Evolutionary conservation across 2,888 invertebrate genomes (phyloP), one percentile per base, ranked within the genome.

Genomic region (Thalpophila matura): DNA sequence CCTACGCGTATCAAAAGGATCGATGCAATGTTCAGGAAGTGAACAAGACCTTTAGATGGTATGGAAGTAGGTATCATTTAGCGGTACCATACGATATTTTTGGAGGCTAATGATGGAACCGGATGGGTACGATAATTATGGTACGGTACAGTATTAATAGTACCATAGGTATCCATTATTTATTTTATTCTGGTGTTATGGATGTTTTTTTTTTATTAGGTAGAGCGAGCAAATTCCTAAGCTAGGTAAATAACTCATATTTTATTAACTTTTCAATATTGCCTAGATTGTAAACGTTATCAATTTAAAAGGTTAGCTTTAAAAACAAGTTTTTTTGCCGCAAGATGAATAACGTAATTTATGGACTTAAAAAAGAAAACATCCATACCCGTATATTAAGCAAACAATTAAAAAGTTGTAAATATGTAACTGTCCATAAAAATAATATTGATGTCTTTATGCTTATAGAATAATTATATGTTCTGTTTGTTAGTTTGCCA

Each of bases 41-140:
- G 74, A 70, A 70, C 31, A 46, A 70, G 67, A 72, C 77, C 79
- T 80, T 86, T 81, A 82, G 78, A 81, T 78, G 81, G 77, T 78
- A 76, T 79, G 65, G 62, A 59, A 75, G 60, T n/a, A n/a, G n/a
- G n/a, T 70, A 62, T 57, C 61, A 71, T 75, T 78, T 65, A 54
- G 33, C 37, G 51, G 53, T 61, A 43, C 35, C 10, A 26, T 42
- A 24, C n/a, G 29, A n/a, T 29, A 43, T 14, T 54, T 67, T 50
- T 64, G 43, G 46, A 10, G 46, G 14, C 64, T 46, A 57, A 45
- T 54, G 38, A 49, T 40, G 3, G 37, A 18, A 35, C 33, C n/a
- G n/a, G n/a, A n/a, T 26, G 22, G 3, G 12, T 43, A 18, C 4
- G n/a, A 29, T 53, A 35, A 29, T 2, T 14, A 22, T 27, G 22